phyloP scores from a whole-genome alignment of 2,888 invertebrate genomes.

The Xestia sexstrigata region DNA sequence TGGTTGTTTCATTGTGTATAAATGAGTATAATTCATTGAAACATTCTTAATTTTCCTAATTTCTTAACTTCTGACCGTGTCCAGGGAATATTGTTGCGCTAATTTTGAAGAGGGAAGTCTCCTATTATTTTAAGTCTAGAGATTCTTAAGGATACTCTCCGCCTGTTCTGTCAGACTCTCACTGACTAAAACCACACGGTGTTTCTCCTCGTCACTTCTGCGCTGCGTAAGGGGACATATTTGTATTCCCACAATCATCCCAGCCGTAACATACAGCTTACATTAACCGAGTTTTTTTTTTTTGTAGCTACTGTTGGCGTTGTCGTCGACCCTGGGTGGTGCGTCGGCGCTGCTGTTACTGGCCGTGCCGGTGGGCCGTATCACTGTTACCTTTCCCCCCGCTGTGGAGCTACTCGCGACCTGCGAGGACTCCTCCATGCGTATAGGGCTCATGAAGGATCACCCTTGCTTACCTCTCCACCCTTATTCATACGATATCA shows the following conservation, averaged over 20 bases:
- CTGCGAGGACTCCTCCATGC: conserved; percentile 83
- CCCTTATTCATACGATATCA: conserved; percentile 85
- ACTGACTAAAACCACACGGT: not conserved
- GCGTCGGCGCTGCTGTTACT: conserved; percentile 92
- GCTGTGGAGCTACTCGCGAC: conserved; percentile 90
- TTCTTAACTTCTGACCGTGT: not conserved
- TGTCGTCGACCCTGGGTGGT: conserved; percentile 93
- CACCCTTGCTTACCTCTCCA: conserved; percentile 87
- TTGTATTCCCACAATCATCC: not conserved
- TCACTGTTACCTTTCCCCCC: conserved; percentile 92
- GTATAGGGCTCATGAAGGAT: conserved; percentile 84
- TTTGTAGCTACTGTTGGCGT: conserved; percentile 91
- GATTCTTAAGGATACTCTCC: not conserved
- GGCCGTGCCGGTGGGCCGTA: conserved; percentile 93
- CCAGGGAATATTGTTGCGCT: not conserved
- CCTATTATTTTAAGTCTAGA: not conserved
- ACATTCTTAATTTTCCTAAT: too few species aligned
- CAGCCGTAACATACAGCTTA: not conserved
- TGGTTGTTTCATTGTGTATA: not conserved
- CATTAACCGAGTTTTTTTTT: conserved; percentile 14
- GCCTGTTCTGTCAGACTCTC: not conserved
- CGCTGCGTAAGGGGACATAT: not conserved
- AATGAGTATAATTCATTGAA: too few species aligned
- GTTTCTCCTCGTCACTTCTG: not conserved
- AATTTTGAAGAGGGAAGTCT: not conserved